Conservation (phyloP, 92 coral and sea anemone species). For the Phenganax stokvisi region DNA sequence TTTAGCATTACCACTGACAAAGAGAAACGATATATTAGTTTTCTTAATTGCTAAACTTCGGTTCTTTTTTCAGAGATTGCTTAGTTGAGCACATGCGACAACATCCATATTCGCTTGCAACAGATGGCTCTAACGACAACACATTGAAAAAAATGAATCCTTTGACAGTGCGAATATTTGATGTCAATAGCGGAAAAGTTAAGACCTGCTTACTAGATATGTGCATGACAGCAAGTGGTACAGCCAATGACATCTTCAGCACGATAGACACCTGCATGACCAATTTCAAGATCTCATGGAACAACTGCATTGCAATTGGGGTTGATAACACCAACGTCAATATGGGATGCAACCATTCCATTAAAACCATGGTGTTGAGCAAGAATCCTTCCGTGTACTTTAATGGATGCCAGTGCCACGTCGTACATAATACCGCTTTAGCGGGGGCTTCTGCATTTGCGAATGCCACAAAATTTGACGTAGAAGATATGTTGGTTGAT, state of each 20-base stretch:
- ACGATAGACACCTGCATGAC: slow-evolving; percentile 32
- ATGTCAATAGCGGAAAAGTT: slow-evolving; percentile 30
- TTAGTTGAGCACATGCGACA: slow-evolving; percentile 27
- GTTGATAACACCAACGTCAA: slow-evolving; percentile 58
- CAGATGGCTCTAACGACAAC: slow-evolving; percentile 41
- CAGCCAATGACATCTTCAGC: slow-evolving; percentile 20
- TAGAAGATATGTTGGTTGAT: slow-evolving; percentile 54
- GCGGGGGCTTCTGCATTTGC: slow-evolving; percentile 48
- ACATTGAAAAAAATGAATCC: slow-evolving; percentile 40
- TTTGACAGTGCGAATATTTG: slow-evolving; percentile 40
- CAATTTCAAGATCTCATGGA: slow-evolving; percentile 49
- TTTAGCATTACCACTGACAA: not conserved
- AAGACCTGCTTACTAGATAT: slow-evolving; percentile 32
- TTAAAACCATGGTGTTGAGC: slow-evolving; percentile 43
- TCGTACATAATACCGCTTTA: slow-evolving; percentile 57
- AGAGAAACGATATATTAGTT: not conserved
- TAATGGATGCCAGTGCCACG: slow-evolving; percentile 60
- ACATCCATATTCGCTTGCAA: slow-evolving; percentile 35
- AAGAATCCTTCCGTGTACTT: slow-evolving; percentile 51
- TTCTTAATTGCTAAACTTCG: not conserved
- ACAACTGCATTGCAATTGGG: slow-evolving; percentile 54
- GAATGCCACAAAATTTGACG: slow-evolving; percentile 46
- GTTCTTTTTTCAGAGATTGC: not conserved
- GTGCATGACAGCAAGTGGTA: slow-evolving; percentile 44
- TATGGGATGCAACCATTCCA: slow-evolving; percentile 50